Evolutionary conservation across 1,140 invertebrate genomes (phyloP).

Genomic region (Phocides pigmalion): DNA sequence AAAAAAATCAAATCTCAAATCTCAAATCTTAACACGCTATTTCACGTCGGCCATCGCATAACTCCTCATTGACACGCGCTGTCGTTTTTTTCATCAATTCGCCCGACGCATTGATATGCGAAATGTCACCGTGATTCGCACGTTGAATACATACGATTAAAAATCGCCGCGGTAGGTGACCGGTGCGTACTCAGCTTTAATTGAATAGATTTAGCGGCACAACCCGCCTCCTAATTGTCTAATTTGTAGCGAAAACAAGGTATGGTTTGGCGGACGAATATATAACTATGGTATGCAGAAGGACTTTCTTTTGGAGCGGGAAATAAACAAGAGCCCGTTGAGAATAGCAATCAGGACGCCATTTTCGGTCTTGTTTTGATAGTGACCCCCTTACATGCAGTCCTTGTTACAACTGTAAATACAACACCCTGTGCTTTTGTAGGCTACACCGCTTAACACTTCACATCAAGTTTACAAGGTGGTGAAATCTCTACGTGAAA

Average conservation of each 20-base stretch:
- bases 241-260: constrained; percentile 81
- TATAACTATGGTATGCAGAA: constrained; percentile 76
- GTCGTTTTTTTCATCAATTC: constrained; percentile 74
- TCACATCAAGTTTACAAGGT: too few relatives aligned
- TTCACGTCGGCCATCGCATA: constrained; percentile 41
- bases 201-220: constrained; percentile 78
- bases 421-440: background rate
- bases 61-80: constrained; percentile 64
- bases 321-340: constrained; percentile 58
- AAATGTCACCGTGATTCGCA: constrained; percentile 70
- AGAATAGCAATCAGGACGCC: constrained; percentile 69
- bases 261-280: constrained; percentile 72
- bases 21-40: background rate
- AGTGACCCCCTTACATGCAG: constrained; percentile 23
- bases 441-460: too few relatives aligned
- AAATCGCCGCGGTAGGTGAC: constrained; percentile 80
- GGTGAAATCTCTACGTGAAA: too few relatives aligned
- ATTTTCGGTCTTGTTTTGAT: constrained; percentile 52
- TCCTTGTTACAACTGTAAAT: constrained; percentile 10
- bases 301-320: constrained; percentile 80
- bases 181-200: constrained; percentile 73
- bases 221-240: constrained; percentile 79
- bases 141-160: constrained; percentile 81
- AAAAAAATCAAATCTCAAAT: background rate
- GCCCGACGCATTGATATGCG: constrained; percentile 76